These are phyloP conservation scores for Leuctra nigra DNA, from an alignment of 2,888 invertebrate genomes.

Conservation along the genomic window DNA sequence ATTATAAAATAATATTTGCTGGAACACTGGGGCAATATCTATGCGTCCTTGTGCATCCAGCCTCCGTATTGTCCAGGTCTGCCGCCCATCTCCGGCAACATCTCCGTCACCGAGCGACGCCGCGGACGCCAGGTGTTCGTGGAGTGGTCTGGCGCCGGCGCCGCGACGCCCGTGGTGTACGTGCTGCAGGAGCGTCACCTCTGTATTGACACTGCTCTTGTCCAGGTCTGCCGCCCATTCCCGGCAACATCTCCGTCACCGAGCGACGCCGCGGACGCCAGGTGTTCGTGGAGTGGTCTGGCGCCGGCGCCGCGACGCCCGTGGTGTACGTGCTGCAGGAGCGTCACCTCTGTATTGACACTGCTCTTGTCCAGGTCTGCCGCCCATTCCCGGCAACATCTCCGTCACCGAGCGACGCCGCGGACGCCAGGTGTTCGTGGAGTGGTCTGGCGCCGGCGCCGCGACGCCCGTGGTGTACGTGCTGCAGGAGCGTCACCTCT, in stretches of 20 bases:
- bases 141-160: slow-evolving; percentile 41
- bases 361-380: slow-evolving; percentile 49
- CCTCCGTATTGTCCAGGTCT: slow-evolving; percentile 49
- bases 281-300: slow-evolving; percentile 42
- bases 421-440: slow-evolving; percentile 43
- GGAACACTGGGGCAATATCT: too few species aligned
- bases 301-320: slow-evolving; percentile 39
- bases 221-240: slow-evolving; percentile 55
- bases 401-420: slow-evolving; percentile 50
- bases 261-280: slow-evolving; percentile 47
- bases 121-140: slow-evolving; percentile 45
- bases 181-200: slow-evolving; percentile 64
- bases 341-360: too few species aligned
- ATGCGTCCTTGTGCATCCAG: too few species aligned
- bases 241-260: slow-evolving; percentile 51
- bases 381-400: slow-evolving; percentile 54
- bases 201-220: too few species aligned
- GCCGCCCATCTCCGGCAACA: slow-evolving; percentile 55
- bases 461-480: slow-evolving; percentile 46
- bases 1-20: too few species aligned
- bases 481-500: slow-evolving; percentile 64
- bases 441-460: slow-evolving; percentile 42
- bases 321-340: slow-evolving; percentile 59
- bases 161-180: slow-evolving; percentile 44
- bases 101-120: slow-evolving; percentile 51